A percentile compares a stretch with the other conserved stretches of the same genome.
These are phyloP conservation scores for Pangasianodon gigas DNA, from an alignment of 2,113 vertebrate species.

Conservation along the genomic window DNA sequence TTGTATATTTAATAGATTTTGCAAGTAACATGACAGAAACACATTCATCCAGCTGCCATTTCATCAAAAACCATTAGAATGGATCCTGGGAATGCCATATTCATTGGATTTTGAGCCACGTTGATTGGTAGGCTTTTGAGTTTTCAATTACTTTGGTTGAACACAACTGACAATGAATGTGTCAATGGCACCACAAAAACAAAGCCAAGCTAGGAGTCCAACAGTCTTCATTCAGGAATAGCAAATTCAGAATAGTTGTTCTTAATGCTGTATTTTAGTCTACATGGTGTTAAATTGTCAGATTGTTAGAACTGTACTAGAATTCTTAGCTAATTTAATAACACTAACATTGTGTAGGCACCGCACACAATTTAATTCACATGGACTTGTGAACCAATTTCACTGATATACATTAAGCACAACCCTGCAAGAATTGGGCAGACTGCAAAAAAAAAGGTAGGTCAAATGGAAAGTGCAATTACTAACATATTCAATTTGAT, in stretches of 20 bases:
- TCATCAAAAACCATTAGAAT: neutral
- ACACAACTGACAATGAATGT: neutral
- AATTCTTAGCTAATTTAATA: neutral
- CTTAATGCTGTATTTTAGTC: neutral
- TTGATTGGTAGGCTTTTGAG: neutral
- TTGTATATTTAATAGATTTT: neutral
- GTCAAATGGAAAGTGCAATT: neutral
- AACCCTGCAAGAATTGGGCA: neutral
- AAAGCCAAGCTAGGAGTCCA: neutral
- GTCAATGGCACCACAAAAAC: neutral
- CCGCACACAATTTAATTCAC: too few relatives aligned
- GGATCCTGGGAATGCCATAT: neutral
- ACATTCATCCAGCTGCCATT: neutral
- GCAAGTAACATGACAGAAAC: neutral
- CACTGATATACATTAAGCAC: neutral
- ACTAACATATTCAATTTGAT: neutral
- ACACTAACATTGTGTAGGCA: neutral
- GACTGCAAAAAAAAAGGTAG: neutral
- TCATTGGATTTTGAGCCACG: neutral
- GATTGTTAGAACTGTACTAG: neutral
- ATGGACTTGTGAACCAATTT: too few relatives aligned
- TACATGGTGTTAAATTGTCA: neutral
- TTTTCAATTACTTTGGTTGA: neutral
- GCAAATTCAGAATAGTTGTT: neutral
- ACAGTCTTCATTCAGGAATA: neutral